phyloP scores from a whole-genome alignment of 35 echinoderm and acorn worm species.

The Lytechinus variegatus region DNA sequence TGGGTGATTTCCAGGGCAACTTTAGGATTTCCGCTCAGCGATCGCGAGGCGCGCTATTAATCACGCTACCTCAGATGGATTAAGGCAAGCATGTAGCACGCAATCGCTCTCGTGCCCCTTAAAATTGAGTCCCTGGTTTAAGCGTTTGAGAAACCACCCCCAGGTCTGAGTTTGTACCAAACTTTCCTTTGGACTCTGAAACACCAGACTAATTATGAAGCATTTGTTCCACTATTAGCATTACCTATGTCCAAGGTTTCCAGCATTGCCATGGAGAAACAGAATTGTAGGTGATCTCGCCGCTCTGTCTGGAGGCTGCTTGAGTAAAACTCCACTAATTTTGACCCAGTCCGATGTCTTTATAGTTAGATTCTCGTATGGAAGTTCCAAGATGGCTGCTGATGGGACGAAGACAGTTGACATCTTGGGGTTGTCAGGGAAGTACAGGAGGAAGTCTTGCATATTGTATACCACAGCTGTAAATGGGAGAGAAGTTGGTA shows the following conservation, averaged over 20 bases:
- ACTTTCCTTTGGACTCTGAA: too few relatives aligned
- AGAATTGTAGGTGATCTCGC: conserved; percentile 80
- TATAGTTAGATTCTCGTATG: conserved; percentile 76
- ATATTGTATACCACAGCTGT: conserved; percentile 90
- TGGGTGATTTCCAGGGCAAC: too few relatives aligned
- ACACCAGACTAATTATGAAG: too few relatives aligned
- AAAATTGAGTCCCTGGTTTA: too few relatives aligned
- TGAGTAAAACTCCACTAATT: conserved; percentile 85
- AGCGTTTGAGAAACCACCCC: too few relatives aligned
- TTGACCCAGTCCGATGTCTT: conserved; percentile 71
- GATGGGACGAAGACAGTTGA: conserved; percentile 81
- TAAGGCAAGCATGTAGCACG: too few relatives aligned
- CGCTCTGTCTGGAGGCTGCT: conserved; percentile 65
- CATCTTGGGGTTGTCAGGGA: conserved; percentile 86
- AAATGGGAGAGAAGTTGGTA: neutral
- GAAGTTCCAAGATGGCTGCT: conserved; percentile 58
- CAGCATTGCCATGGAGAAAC: conserved; percentile 98
- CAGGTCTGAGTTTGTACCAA: too few relatives aligned
- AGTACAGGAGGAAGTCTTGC: conserved; percentile 88
- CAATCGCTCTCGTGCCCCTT: too few relatives aligned
- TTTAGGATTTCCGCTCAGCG: too few relatives aligned
- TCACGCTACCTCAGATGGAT: too few relatives aligned
- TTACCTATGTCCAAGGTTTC: conserved; percentile 97
- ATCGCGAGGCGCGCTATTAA: too few relatives aligned
- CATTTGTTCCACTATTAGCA: neutral